Percentiles rank a stretch among this genome's conserved stretches.
phyloP scores from a whole-genome alignment of 2,113 vertebrate species.

The Pelvicachromis taeniatus region DNA sequence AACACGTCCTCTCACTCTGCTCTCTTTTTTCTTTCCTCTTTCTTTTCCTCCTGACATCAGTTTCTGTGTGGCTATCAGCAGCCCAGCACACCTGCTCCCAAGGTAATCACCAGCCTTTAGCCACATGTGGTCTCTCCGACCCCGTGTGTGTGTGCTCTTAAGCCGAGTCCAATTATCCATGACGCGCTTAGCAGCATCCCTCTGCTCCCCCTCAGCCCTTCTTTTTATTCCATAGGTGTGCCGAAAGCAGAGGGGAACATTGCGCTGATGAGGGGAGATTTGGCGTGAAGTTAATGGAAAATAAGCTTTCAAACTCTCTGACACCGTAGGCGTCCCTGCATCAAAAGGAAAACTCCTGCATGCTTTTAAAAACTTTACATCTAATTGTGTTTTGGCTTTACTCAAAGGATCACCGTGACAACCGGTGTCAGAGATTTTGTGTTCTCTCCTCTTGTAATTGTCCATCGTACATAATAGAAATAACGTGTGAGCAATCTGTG shows the following conservation, averaged over 20 bases:
- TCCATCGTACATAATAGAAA: not conserved
- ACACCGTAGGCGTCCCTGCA: not conserved
- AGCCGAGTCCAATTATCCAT: not conserved
- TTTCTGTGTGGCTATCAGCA: conserved; percentile 78
- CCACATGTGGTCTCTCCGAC: not conserved
- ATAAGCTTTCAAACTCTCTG: not conserved
- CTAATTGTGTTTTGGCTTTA: not conserved
- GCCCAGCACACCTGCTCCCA: conserved; percentile 64
- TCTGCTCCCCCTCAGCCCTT: not conserved
- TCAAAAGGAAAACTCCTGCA: not conserved
- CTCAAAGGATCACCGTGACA: not conserved
- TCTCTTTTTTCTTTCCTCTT: conserved; percentile 24
- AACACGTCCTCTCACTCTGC: conserved; percentile 11
- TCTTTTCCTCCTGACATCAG: conserved; percentile 56
- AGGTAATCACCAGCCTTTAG: conserved; percentile 60
- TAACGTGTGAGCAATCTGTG: not conserved
- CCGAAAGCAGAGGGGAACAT: not conserved
- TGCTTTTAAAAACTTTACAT: not conserved
- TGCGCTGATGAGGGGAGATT: not conserved
- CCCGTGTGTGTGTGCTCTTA: not conserved
- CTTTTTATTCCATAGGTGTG: not conserved
- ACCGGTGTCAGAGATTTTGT: not conserved
- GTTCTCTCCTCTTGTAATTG: not conserved
- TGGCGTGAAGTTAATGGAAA: not conserved
- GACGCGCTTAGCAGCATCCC: not conserved